phyloP scores from a whole-genome alignment of 2,797 vertebrate genomes.

The Coilia nasus region DNA sequence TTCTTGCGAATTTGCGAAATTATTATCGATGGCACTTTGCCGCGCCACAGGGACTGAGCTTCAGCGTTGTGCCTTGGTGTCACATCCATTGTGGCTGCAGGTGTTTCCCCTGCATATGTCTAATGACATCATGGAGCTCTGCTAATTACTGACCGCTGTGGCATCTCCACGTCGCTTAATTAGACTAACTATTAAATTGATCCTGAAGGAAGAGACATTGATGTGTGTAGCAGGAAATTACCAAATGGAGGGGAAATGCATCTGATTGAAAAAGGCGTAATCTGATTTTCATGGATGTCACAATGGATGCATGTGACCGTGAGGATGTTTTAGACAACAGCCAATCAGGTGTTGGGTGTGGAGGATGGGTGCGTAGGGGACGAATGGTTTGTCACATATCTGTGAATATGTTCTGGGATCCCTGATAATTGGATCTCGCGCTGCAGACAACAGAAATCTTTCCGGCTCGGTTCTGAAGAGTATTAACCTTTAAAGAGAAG shows the following conservation, averaged over 20 bases:
- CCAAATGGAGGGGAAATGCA: conserved; percentile 58
- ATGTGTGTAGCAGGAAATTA: conserved; percentile 61
- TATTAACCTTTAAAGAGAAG: conserved; percentile 81
- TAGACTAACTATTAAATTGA: conserved; percentile 71
- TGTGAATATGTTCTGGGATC: conserved; percentile 40
- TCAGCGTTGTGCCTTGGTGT: conserved; percentile 20
- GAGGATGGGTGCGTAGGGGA: conserved; percentile 1
- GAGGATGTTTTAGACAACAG: not conserved
- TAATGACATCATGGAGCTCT: conserved; percentile 50
- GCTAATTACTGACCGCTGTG: conserved; percentile 71
- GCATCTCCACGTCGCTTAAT: conserved; percentile 68
- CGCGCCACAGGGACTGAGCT: no score
- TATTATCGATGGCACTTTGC: not conserved
- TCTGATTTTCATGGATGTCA: not conserved
- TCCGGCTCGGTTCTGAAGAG: conserved; percentile 70
- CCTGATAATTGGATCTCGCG: conserved; percentile 68
- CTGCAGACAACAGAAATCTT: conserved; percentile 69
- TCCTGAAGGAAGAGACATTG: conserved; percentile 66
- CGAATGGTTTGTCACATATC: not conserved
- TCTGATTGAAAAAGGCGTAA: conserved; percentile 44
- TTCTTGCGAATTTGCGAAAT: not conserved
- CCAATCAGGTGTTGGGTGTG: not conserved
- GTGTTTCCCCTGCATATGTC: conserved; percentile 46
- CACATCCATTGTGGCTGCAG: conserved; percentile 45
- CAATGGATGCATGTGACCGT: not conserved